These are phyloP conservation scores for Drosophila melanica DNA, from an alignment of 1,140 invertebrate species.

Conservation along the genomic window DNA sequence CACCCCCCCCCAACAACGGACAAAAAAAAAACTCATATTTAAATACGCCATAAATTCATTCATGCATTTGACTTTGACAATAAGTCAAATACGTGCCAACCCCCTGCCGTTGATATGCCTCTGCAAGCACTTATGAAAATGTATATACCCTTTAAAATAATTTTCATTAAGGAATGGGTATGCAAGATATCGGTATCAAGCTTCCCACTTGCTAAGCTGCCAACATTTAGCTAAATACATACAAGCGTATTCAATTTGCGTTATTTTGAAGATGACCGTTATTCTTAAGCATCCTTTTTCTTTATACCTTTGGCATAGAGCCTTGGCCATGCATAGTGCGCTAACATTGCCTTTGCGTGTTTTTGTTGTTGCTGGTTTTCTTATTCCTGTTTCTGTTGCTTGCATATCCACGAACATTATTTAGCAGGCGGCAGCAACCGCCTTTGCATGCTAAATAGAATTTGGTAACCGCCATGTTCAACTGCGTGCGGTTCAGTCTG, in stretches of 20 bases:
- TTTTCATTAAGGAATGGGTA: no score
- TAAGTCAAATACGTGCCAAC: slow-evolving; percentile 39
- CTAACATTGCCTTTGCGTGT: slow-evolving; percentile 18
- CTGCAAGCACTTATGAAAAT: slow-evolving; percentile 58
- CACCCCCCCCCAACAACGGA: no score
- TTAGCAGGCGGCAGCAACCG: slow-evolving; percentile 30
- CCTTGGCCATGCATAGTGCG: slow-evolving; percentile 29
- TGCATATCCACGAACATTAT: slow-evolving; percentile 30
- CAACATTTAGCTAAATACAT: no score
- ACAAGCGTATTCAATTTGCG: background rate
- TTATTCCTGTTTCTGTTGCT: slow-evolving; percentile 37
- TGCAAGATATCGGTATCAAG: no score
- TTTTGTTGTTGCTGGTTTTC: background rate
- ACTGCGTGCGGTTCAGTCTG: slow-evolving; percentile 2
- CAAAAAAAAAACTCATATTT: slow-evolving; percentile 12
- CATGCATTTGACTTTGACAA: slow-evolving; percentile 66
- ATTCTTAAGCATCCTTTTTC: background rate
- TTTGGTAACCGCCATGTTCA: slow-evolving; percentile 29
- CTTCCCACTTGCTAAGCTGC: no score
- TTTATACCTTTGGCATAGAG: slow-evolving; percentile 16
- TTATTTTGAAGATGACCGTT: background rate
- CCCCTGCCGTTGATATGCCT: background rate
- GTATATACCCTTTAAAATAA: background rate
- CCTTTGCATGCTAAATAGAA: slow-evolving; percentile 68
- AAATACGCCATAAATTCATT: slow-evolving; percentile 56